phyloP scores from a whole-genome alignment of 2,797 vertebrate species.

The Esox lucius region DNA sequence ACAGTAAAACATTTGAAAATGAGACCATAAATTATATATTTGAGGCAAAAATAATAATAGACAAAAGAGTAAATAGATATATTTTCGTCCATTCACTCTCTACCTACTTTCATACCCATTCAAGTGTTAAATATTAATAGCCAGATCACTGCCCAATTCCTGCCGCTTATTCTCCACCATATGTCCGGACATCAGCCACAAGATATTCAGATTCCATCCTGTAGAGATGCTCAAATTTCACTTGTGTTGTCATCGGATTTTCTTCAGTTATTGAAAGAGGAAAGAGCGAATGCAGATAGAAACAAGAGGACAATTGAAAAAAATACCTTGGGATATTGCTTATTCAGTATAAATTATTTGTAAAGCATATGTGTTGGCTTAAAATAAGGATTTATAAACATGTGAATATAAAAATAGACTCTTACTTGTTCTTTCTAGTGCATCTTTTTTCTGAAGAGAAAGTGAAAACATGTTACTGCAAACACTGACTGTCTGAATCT shows the following conservation, averaged over 20 bases:
- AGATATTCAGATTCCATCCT: not conserved
- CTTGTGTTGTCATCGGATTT: conserved; percentile 60
- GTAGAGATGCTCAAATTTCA: conserved; percentile 63
- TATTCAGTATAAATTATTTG: not conserved
- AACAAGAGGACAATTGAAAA: not conserved
- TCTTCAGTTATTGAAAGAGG: conserved; percentile 41
- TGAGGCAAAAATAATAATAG: not conserved
- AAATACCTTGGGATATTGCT: not conserved
- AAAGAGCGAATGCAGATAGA: conserved; percentile 3
- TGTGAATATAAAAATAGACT: conserved; percentile 1
- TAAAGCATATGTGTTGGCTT: not conserved
- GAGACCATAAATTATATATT: not conserved
- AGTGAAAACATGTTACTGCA: conserved; percentile 29
- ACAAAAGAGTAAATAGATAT: not conserved
- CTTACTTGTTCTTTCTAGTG: conserved; percentile 57
- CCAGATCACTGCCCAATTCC: not conserved
- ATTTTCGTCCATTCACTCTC: not conserved
- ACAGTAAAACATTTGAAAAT: not conserved
- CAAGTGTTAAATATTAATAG: not conserved
- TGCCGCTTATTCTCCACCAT: no score
- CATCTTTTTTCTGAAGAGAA: conserved; percentile 68
- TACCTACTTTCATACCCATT: not conserved
- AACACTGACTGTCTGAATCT: not conserved
- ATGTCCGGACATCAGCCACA: not conserved
- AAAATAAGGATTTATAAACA: not conserved